phyloP scores from a whole-genome alignment of 2,797 vertebrate genomes.

The Hybognathus amarus region DNA sequence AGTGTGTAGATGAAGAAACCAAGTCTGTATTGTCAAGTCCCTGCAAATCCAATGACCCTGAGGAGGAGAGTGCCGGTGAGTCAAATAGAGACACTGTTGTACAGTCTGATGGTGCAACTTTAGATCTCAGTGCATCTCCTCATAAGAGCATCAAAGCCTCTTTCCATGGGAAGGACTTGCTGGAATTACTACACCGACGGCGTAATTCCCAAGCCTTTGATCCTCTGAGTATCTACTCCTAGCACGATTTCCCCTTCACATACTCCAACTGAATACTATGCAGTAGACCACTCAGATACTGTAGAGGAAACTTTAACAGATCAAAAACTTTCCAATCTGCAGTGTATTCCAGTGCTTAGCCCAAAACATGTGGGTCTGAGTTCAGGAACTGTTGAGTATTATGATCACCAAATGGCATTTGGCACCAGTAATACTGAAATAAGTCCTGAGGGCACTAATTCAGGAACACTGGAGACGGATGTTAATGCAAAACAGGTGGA shows the following conservation, averaged over 20 bases:
- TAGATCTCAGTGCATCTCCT: slow-evolving; percentile 67
- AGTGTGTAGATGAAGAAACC: slow-evolving; percentile 73
- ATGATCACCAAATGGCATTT: not conserved
- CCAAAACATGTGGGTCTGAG: slow-evolving; percentile 36
- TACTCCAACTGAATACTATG: slow-evolving; percentile 65
- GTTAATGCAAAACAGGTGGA: slow-evolving; percentile 47
- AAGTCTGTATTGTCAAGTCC: slow-evolving; percentile 69
- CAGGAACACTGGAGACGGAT: slow-evolving; percentile 69
- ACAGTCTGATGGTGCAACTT: slow-evolving; percentile 68
- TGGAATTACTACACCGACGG: slow-evolving; percentile 61
- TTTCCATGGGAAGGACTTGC: slow-evolving; percentile 64
- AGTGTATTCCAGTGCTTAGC: slow-evolving; percentile 60
- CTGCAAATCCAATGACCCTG: slow-evolving; percentile 65
- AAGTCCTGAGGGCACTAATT: slow-evolving; percentile 53
- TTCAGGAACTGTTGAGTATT: slow-evolving; percentile 23
- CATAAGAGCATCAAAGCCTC: slow-evolving; percentile 69
- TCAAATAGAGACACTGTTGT: slow-evolving; percentile 70
- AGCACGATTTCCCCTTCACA: slow-evolving; percentile 63
- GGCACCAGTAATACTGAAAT: not conserved
- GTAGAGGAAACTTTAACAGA: slow-evolving; percentile 61
- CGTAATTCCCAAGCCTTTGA: slow-evolving; percentile 63
- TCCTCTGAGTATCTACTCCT: slow-evolving; percentile 65
- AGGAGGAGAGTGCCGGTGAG: slow-evolving; percentile 69
- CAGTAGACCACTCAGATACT: slow-evolving; percentile 60
- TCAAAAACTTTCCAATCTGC: slow-evolving; percentile 58